Conservation (phyloP, 2,113 vertebrate genomes). For the Corydoras sp. region DNA sequence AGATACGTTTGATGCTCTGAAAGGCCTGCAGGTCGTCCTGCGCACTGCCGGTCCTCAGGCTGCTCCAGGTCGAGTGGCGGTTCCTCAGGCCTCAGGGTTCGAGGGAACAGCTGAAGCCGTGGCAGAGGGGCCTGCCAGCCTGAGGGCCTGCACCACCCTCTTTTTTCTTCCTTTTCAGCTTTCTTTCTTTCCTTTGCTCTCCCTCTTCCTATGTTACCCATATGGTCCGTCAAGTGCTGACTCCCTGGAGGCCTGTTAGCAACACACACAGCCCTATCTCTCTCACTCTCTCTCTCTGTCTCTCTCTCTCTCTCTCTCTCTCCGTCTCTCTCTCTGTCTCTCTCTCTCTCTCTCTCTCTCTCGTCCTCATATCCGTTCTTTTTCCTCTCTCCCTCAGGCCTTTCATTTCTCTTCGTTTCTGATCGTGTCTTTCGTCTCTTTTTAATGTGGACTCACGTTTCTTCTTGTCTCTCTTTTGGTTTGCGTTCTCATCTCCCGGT, state of each 20-base stretch:
- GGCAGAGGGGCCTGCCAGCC: slow-evolving; percentile 84
- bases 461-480: slow-evolving; percentile 44
- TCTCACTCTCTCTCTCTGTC: slow-evolving; percentile 60
- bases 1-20: no score
- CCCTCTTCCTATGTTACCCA: slow-evolving; percentile 87
- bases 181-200: slow-evolving; percentile 45
- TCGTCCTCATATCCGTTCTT: slow-evolving; percentile 21
- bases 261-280: slow-evolving; percentile 75
- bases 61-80: slow-evolving; percentile 63
- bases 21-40: no score
- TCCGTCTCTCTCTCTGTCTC: slow-evolving; percentile 27
- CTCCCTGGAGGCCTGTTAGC: slow-evolving; percentile 93
- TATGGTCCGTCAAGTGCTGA: slow-evolving; percentile 86
- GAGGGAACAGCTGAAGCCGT: slow-evolving; percentile 84
- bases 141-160: slow-evolving; percentile 72
- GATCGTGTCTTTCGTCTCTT: not conserved
- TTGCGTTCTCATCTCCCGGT: slow-evolving; percentile 40
- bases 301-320: slow-evolving; percentile 42
- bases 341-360: slow-evolving; percentile 64
- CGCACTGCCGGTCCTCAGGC: slow-evolving; percentile 6
- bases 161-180: slow-evolving; percentile 30
- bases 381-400: slow-evolving; percentile 27
- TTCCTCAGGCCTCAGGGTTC: slow-evolving; percentile 79
- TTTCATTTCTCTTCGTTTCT: not conserved
- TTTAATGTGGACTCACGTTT: slow-evolving; percentile 45